A percentile compares a stretch with the other conserved stretches of the same genome.
Evolutionary conservation across 2,113 vertebrate species (phyloP).

Genomic region (Acanthisitta chloris): DNA sequence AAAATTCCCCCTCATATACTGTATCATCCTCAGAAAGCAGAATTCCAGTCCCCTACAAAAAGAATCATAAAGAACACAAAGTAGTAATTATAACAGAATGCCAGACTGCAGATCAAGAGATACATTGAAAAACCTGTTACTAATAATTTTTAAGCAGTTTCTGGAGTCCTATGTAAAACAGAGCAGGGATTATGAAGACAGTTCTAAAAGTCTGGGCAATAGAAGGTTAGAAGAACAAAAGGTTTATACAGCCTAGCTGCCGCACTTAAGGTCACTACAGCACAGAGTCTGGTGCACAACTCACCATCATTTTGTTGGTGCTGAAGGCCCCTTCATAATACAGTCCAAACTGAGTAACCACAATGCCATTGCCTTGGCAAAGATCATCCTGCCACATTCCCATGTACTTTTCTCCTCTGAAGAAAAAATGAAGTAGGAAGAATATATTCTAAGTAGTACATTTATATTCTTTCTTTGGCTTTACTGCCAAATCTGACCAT

Average conservation of each 20-base stretch:
- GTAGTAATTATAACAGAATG: not conserved
- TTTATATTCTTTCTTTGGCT: not conserved
- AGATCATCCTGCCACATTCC: constrained; percentile 94
- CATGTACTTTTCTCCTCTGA: constrained; percentile 97
- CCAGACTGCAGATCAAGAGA: not conserved
- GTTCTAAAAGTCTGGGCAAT: not conserved
- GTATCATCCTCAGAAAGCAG: constrained; percentile 97
- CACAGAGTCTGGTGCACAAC: not conserved
- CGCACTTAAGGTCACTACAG: not conserved
- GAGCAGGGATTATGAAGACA: not conserved
- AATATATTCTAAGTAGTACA: not conserved
- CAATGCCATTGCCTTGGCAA: constrained; percentile 91
- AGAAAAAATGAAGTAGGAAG: not conserved
- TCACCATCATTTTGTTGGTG: constrained; percentile 95
- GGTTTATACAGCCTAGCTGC: not conserved
- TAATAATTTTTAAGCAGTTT: not conserved
- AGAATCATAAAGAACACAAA: not conserved
- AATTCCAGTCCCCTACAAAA: constrained; percentile 85
- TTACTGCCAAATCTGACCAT: not conserved
- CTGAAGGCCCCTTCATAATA: constrained; percentile 96
- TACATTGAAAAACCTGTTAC: not conserved
- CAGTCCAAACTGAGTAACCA: constrained; percentile 96
- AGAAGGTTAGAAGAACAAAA: not conserved
- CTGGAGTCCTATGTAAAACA: not conserved
- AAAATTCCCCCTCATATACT: constrained; percentile 93